Evolutionary conservation across 1,140 invertebrate genomes (phyloP).

Genomic region (Wasmannia auropunctata): DNA sequence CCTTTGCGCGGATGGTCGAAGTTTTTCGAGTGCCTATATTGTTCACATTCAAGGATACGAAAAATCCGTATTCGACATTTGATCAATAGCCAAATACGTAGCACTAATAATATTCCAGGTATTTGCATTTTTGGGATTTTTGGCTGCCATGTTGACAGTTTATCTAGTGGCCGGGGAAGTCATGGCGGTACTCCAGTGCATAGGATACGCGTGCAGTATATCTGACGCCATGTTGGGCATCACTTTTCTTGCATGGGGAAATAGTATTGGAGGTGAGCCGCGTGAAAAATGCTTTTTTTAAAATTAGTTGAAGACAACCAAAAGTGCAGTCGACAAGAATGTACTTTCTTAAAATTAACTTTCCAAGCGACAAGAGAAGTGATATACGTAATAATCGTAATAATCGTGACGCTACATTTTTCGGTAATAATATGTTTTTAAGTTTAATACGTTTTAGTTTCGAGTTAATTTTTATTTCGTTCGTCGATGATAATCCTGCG

Average conservation of each 20-base stretch:
- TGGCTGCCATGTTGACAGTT: conserved; percentile 88
- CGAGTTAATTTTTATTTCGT: neutral
- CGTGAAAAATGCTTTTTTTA: conserved; percentile 17
- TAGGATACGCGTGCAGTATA: conserved; percentile 87
- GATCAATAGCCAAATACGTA: neutral
- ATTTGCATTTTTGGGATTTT: conserved; percentile 88
- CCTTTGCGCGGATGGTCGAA: neutral
- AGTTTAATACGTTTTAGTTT: too few species aligned
- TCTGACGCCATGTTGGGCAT: conserved; percentile 89
- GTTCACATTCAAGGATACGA: neutral
- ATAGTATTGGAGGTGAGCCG: conserved; percentile 89
- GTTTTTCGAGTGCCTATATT: neutral
- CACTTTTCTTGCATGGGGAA: conserved; percentile 90
- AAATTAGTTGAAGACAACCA: neutral
- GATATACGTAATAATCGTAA: neutral
- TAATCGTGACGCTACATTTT: neutral
- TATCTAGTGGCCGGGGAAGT: conserved; percentile 89
- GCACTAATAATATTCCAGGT: conserved; percentile 77
- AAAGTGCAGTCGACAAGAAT: neutral
- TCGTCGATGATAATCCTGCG: neutral
- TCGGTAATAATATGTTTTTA: neutral
- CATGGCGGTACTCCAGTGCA: conserved; percentile 87
- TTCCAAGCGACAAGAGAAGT: neutral
- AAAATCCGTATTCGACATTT: neutral
- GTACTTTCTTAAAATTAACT: neutral